Evolutionary conservation across 2,888 invertebrate genomes (phyloP).

Genomic region (Rotaria sp.): DNA sequence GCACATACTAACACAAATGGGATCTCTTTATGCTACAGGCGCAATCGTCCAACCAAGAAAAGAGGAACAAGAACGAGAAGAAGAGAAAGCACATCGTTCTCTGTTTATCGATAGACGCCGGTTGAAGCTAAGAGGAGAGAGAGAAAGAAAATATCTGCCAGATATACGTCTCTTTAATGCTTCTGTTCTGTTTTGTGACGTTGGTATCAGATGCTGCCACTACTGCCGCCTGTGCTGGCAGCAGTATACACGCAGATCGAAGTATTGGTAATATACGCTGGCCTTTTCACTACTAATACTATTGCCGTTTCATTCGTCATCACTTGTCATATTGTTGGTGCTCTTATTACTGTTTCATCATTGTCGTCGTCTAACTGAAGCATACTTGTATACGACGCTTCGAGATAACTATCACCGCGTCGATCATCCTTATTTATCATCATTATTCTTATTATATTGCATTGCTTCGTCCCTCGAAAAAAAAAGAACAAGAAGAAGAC

Average conservation of each 20-base stretch:
- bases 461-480: not conserved
- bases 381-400: not conserved
- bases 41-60: slow-evolving; percentile 16
- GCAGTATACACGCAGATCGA: not conserved
- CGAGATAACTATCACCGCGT: not conserved
- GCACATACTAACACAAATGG: slow-evolving; percentile 4
- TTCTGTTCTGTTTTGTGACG: slow-evolving; percentile 2
- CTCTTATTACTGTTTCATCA: not conserved
- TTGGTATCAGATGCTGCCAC: not conserved
- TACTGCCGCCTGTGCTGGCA: not conserved
- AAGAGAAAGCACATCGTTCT: slow-evolving; percentile 9
- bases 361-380: not conserved
- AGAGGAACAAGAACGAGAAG: not conserved
- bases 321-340: not conserved
- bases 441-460: slow-evolving; percentile 6
- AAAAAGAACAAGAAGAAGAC: not conserved
- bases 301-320: not conserved
- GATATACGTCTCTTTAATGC: not conserved
- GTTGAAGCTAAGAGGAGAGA: not conserved
- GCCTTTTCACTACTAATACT: not conserved
- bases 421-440: slow-evolving; percentile 11
- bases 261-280: not conserved
- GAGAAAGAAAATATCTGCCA: slow-evolving; percentile 2
- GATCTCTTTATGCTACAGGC: slow-evolving; percentile 21
- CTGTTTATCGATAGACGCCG: slow-evolving; percentile 9